Evolutionary conservation across 2,888 invertebrate genomes (phyloP), one percentile per base, ranked within the genome.

Genomic region (Automeris io): DNA sequence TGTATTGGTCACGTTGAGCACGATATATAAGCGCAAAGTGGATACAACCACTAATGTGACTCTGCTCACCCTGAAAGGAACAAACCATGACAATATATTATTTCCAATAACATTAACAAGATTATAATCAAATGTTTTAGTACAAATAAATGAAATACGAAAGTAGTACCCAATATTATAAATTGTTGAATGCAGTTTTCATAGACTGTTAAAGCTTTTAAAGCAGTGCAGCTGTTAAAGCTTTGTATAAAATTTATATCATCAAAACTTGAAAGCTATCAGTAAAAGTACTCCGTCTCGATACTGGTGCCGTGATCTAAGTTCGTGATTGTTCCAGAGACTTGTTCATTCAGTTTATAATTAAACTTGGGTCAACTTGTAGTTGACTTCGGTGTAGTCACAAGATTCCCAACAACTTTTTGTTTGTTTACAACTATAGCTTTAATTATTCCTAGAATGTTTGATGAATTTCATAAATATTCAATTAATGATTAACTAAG

Each of bases 321-420:
- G 66, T 79, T 74, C 49, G 49, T 58, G 72, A 75, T 73, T 75
- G 78, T 76, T 63, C 63, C 55, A 49, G 52, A 45, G 51, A 74
- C 66, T 79, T 70, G 66, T 70, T 70, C 75, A 58, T 64, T 70
- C 70, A 71, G 74, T 77, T 80, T 79, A 82, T 85, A 83, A 85
- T 83, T 85, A 83, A 83, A 80, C 67, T 78, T 59, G 56, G 77
- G 72, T 77, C 78, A 79, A 79, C 69, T 76, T 63, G 47, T 63
- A 62, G 70, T 68, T 67, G 72, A 75, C 76, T 74, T 69, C 61
- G 59, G 49, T 61, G 61, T 71, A 70, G 68, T 70, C 67, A 56
- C 58, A 57, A 56, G 57, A 54, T 58, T 62, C 60, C 49, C 49
- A 50, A 47, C 51, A 74, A 72, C 65, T 73, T 72, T 73, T 77